Percentiles rank a stretch among this genome's conserved stretches.
phyloP scores from a whole-genome alignment of 2,888 invertebrate genomes.

The Liodrosophila aerea region DNA sequence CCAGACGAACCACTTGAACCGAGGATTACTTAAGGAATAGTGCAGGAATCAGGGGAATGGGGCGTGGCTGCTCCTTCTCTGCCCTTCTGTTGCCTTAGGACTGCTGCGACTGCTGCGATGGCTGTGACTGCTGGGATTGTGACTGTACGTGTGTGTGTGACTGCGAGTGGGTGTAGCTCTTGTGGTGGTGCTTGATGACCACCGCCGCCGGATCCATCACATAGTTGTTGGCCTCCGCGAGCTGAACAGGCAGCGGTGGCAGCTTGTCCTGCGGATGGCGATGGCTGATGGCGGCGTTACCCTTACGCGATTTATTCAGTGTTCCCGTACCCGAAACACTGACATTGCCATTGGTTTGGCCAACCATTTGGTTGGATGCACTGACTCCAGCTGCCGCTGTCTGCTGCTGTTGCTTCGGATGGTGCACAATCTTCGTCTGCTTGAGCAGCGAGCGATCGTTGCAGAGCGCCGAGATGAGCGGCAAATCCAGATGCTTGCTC shows the following conservation, averaged over 20 bases:
- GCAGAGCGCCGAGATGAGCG: slow-evolving; percentile 95
- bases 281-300: slow-evolving; percentile 85
- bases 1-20: not conserved
- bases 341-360: not conserved
- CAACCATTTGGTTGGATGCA: slow-evolving; percentile 13
- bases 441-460: slow-evolving; percentile 94
- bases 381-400: slow-evolving; percentile 33
- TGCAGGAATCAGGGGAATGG: no score
- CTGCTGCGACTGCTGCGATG: slow-evolving; percentile 71
- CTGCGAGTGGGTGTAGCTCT: slow-evolving; percentile 81
- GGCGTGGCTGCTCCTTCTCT: no score
- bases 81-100: slow-evolving; percentile 28
- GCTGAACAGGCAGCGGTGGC: slow-evolving; percentile 86
- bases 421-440: slow-evolving; percentile 93
- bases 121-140: slow-evolving; percentile 17
- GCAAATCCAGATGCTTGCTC: slow-evolving; percentile 94
- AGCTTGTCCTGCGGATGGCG: slow-evolving; percentile 91
- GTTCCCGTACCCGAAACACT: slow-evolving; percentile 34
- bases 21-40: no score
- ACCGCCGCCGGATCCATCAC: slow-evolving; percentile 83
- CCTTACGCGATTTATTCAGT: slow-evolving; percentile 84
- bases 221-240: slow-evolving; percentile 88
- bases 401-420: slow-evolving; percentile 89
- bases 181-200: slow-evolving; percentile 76
- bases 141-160: no score